A percentile compares a stretch with the other conserved stretches of the same genome.
Conservation (phyloP, 2,113 vertebrate species). For the Hyla sarda region DNA sequence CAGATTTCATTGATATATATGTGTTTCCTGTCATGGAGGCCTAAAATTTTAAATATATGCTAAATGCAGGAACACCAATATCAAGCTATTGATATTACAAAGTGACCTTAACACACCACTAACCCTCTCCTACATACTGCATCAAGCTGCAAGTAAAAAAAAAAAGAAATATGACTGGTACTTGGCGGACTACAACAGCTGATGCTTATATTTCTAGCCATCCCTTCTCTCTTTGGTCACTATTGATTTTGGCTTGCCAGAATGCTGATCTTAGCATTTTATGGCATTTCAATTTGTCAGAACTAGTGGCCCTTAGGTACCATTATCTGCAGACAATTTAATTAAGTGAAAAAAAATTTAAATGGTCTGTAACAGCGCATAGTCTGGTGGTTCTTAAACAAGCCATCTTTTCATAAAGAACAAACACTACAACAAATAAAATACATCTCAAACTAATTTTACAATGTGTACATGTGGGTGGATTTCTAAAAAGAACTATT, state of each 20-base stretch:
- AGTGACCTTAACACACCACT: background rate
- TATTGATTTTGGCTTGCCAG: constrained; percentile 53
- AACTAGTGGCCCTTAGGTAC: constrained; percentile 18
- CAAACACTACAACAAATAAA: background rate
- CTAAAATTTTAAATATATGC: background rate
- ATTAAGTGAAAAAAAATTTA: background rate
- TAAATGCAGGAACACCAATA: background rate
- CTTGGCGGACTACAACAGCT: background rate
- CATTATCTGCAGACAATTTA: constrained; percentile 26
- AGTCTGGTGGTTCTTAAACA: background rate
- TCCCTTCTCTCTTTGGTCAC: constrained; percentile 25
- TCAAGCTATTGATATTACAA: background rate
- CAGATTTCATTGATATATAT: too few relatives aligned
- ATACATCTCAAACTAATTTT: background rate
- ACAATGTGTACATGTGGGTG: background rate
- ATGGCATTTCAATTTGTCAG: constrained; percentile 37
- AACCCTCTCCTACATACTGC: background rate
- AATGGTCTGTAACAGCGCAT: background rate
- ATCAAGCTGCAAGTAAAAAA: background rate
- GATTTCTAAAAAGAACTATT: background rate
- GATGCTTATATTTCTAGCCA: constrained; percentile 19
- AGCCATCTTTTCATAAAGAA: too few relatives aligned
- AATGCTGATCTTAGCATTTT: constrained; percentile 42
- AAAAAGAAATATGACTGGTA: background rate
- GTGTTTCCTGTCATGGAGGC: too few relatives aligned